Conservation (phyloP, 2,113 vertebrate genomes). For the Albula goreensis region DNA sequence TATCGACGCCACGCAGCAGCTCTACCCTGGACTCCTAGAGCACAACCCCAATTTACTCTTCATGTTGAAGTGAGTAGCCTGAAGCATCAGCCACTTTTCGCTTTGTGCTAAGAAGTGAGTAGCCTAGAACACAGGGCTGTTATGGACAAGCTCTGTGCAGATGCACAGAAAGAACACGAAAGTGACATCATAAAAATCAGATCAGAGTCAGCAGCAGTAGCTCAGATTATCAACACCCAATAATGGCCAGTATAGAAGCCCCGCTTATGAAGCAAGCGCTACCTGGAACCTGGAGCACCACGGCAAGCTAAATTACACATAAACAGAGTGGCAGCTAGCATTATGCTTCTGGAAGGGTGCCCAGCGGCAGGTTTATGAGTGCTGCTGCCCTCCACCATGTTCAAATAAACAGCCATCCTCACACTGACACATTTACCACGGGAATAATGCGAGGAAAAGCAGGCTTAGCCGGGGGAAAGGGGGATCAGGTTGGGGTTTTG, state of each 20-base stretch:
- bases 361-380: background rate
- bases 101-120: slow-evolving; percentile 79
- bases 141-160: background rate
- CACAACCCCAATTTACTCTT: slow-evolving; percentile 96
- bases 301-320: background rate
- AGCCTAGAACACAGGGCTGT: background rate
- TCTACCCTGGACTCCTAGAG: slow-evolving; percentile 93
- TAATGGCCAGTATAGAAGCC: background rate
- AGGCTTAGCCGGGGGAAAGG: background rate
- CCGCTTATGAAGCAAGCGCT: background rate
- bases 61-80: slow-evolving; percentile 94
- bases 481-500: background rate
- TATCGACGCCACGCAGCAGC: slow-evolving; percentile 91
- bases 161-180: background rate
- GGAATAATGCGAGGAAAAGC: background rate
- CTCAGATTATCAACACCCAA: background rate
- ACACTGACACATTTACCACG: background rate
- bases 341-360: slow-evolving; percentile 65
- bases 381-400: too few species aligned
- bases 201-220: background rate
- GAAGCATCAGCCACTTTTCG: slow-evolving; percentile 76
- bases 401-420: background rate
- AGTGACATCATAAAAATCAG: background rate
- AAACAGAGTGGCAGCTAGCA: background rate
- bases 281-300: background rate